phyloP scores from a whole-genome alignment of 1,140 invertebrate genomes.

The Pogonus chalceus region DNA sequence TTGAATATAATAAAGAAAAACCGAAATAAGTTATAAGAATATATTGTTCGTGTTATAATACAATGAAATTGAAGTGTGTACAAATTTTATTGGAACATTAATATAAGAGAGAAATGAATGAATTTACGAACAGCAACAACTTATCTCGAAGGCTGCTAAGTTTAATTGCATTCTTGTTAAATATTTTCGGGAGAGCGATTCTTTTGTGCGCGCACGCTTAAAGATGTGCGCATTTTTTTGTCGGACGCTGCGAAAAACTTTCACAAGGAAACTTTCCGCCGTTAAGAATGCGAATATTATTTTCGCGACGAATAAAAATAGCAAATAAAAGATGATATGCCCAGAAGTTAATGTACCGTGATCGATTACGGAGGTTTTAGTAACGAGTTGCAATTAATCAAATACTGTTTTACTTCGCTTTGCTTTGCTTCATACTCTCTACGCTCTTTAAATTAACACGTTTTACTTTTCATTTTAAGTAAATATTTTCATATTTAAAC shows the following conservation, averaged over 20 bases:
- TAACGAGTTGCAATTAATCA: slow-evolving; percentile 3
- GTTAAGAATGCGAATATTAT: slow-evolving; percentile 4
- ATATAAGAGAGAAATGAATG: too few relatives aligned
- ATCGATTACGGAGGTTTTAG: not conserved
- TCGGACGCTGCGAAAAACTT: not conserved
- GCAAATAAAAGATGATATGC: slow-evolving; percentile 4
- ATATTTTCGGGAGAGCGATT: not conserved
- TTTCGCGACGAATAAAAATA: not conserved
- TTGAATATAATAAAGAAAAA: too few relatives aligned
- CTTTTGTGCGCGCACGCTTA: not conserved
- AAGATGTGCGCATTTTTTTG: not conserved
- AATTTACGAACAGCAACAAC: too few relatives aligned
- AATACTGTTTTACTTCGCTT: not conserved
- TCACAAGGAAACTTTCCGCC: not conserved
- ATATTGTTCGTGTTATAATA: too few relatives aligned
- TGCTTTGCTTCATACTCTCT: not conserved
- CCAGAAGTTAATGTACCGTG: slow-evolving; percentile 4
- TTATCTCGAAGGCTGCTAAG: too few relatives aligned
- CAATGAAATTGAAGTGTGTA: too few relatives aligned
- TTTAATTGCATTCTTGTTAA: slow-evolving; percentile 11
- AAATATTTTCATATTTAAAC: too few relatives aligned
- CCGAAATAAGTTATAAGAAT: too few relatives aligned
- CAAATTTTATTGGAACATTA: too few relatives aligned
- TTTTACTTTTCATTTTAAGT: too few relatives aligned
- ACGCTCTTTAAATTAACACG: too few relatives aligned